These are phyloP conservation scores for Formica exsecta DNA, from an alignment of 1,140 invertebrate species.

Conservation along the genomic window DNA sequence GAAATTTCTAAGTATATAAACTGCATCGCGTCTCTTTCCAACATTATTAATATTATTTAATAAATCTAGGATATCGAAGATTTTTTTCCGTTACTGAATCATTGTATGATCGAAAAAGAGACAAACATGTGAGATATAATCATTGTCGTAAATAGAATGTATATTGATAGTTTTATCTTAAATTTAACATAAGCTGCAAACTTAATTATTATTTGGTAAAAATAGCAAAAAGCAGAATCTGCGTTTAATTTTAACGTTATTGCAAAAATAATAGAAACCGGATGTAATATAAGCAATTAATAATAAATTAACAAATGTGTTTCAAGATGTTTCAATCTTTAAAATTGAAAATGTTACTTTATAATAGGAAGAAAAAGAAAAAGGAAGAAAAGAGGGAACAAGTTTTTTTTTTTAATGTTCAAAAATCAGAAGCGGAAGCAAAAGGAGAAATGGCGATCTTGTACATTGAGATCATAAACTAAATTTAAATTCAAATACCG, in stretches of 20 bases:
- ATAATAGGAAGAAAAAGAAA: background rate
- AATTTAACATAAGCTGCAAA: background rate
- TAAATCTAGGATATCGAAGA: background rate
- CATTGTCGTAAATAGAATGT: background rate
- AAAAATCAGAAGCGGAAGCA: background rate
- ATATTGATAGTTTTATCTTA: background rate
- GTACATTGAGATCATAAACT: constrained; percentile 13
- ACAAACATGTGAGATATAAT: constrained; percentile 5
- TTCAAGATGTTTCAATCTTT: background rate
- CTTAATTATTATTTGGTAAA: background rate
- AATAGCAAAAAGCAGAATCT: background rate
- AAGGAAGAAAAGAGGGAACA: background rate
- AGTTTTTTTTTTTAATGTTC: background rate
- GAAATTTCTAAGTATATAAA: constrained; percentile 49
- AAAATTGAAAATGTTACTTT: constrained; percentile 15
- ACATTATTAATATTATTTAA: constrained; percentile 49
- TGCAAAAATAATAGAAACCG: background rate
- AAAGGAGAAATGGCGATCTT: background rate
- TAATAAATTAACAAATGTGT: background rate
- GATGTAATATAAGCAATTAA: background rate
- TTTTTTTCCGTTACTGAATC: background rate
- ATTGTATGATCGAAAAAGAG: background rate
- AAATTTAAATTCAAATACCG: constrained; percentile 37
- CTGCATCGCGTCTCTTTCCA: constrained; percentile 27
- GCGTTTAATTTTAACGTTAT: background rate